Percentiles rank a stretch among this genome's conserved stretches.
These are phyloP conservation scores for Pseudomugil gertrudae DNA, from an alignment of 2,797 vertebrate species.

Conservation along the genomic window DNA sequence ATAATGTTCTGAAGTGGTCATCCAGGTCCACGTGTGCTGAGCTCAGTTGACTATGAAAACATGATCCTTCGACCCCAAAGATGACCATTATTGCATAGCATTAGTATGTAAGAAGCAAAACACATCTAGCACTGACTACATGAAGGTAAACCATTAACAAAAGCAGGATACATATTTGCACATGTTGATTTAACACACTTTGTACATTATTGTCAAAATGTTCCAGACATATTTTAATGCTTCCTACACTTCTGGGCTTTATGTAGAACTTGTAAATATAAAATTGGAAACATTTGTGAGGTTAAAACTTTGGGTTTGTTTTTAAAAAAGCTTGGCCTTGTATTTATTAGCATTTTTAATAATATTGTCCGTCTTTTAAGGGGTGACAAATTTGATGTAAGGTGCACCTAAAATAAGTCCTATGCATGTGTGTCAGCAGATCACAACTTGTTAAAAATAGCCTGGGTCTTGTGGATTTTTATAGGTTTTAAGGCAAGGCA, in stretches of 20 bases:
- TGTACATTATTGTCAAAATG: not conserved
- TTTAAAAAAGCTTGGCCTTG: too few relatives aligned
- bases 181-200: too few relatives aligned
- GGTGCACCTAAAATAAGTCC: too few relatives aligned
- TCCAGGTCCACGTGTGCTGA: not conserved
- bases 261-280: too few relatives aligned
- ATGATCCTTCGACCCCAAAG: not conserved
- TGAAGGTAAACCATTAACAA: not conserved
- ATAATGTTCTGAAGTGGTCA: slow-evolving; percentile 7
- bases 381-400: too few relatives aligned
- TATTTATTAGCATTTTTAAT: too few relatives aligned
- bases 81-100: slow-evolving; percentile 4
- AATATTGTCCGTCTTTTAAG: too few relatives aligned
- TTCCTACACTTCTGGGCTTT: not conserved
- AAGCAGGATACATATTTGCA: too few relatives aligned
- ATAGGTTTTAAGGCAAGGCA: too few relatives aligned
- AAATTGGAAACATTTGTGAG: too few relatives aligned
- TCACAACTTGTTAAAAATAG: not conserved
- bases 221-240: not conserved
- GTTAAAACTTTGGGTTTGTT: too few relatives aligned
- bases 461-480: too few relatives aligned
- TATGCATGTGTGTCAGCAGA: not conserved
- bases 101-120: not conserved
- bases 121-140: not conserved
- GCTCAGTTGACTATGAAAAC: slow-evolving; percentile 5